phyloP scores from a whole-genome alignment of 2,888 invertebrate genomes.

The Andrena bicolor region DNA sequence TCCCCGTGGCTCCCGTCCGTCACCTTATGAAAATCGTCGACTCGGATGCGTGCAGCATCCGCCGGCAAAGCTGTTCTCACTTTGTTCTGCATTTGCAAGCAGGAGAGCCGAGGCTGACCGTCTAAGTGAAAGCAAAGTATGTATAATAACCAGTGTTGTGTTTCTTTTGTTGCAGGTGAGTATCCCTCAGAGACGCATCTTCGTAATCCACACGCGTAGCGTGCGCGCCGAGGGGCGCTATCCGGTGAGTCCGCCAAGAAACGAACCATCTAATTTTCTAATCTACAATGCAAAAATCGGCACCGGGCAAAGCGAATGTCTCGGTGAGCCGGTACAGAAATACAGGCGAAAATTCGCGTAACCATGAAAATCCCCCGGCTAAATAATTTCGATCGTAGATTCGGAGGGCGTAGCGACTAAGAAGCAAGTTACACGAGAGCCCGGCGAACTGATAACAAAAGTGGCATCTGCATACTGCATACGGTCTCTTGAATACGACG shows the following conservation, averaged over 20 bases:
- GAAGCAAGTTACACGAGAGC: slow-evolving; percentile 18
- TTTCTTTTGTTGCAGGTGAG: slow-evolving; percentile 77
- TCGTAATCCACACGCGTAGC: slow-evolving; percentile 49
- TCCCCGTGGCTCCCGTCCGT: slow-evolving; percentile 51
- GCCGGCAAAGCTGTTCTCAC: slow-evolving; percentile 5
- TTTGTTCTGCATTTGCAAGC: slow-evolving; percentile 30
- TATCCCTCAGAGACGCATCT: slow-evolving; percentile 39
- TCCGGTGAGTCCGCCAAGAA: slow-evolving; percentile 36
- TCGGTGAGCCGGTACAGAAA: background rate
- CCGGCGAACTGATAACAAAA: slow-evolving; percentile 47
- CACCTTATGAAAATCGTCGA: slow-evolving; percentile 58
- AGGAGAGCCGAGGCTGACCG: slow-evolving; percentile 13
- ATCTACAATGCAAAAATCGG: slow-evolving; percentile 15
- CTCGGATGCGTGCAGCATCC: slow-evolving; percentile 39
- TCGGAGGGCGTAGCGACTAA: background rate
- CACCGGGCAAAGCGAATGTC: background rate
- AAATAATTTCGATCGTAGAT: slow-evolving; percentile 41
- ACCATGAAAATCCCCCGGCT: background rate
- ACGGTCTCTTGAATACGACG: slow-evolving; percentile 44
- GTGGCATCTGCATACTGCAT: slow-evolving; percentile 27
- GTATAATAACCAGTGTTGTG: slow-evolving; percentile 52
- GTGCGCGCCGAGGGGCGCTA: slow-evolving; percentile 37
- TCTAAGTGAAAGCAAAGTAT: slow-evolving; percentile 34
- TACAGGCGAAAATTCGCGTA: background rate
- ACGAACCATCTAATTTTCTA: slow-evolving; percentile 30